These are phyloP conservation scores for Acleris laterana DNA, from an alignment of 2,888 invertebrate species.

Conservation along the genomic window DNA sequence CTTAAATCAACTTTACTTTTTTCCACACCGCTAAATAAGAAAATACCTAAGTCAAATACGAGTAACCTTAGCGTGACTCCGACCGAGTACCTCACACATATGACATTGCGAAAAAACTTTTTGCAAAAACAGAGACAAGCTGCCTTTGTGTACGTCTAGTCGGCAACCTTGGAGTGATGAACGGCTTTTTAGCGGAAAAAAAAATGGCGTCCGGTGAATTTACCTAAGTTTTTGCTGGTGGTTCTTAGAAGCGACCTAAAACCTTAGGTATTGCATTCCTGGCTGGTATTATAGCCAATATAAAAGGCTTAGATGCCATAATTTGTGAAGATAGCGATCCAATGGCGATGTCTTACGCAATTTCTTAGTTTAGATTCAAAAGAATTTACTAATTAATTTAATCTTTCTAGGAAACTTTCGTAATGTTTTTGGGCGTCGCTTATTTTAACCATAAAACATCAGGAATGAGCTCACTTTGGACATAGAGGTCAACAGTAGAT, in stretches of 20 bases:
- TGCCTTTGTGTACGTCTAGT: constrained; percentile 81
- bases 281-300: constrained; percentile 64
- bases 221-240: constrained; percentile 78
- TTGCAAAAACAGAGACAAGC: constrained; percentile 75
- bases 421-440: neutral
- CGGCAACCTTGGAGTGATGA: constrained; percentile 76
- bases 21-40: constrained; percentile 64
- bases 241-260: constrained; percentile 74
- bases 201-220: constrained; percentile 75
- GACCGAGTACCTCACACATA: constrained; percentile 63
- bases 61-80: constrained; percentile 78
- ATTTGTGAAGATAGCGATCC: constrained; percentile 72
- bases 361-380: constrained; percentile 16
- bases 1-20: constrained; percentile 52
- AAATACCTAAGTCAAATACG: constrained; percentile 68
- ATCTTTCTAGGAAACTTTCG: constrained; percentile 27
- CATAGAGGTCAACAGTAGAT: no score
- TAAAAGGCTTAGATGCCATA: constrained; percentile 72
- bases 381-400: constrained; percentile 43
- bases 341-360: constrained; percentile 49
- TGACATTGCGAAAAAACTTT: constrained; percentile 77
- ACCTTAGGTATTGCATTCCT: constrained; percentile 44
- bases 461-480: no score
- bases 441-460: neutral
- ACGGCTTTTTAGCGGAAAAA: constrained; percentile 77